A percentile compares a stretch with the other conserved stretches of the same genome.
phyloP scores from a whole-genome alignment of 2,888 invertebrate species.

The Prenolepis imparis region DNA sequence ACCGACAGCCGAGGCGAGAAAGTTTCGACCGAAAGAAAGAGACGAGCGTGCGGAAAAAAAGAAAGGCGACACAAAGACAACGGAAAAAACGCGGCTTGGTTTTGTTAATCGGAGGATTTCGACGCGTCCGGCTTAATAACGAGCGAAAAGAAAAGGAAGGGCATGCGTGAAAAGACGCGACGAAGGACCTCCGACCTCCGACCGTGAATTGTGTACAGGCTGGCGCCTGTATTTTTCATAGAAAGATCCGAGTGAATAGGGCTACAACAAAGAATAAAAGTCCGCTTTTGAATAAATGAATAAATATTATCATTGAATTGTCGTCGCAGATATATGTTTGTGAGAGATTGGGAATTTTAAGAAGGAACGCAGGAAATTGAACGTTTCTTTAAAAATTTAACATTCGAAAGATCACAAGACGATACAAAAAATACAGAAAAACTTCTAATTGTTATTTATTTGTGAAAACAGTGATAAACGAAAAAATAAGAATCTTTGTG shows the following conservation, averaged over 20 bases:
- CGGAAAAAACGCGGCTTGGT: constrained; percentile 68
- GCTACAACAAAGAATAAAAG: constrained; percentile 20
- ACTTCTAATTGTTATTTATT: neutral
- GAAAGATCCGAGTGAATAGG: constrained; percentile 13
- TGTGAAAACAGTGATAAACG: neutral
- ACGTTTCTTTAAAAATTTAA: neutral
- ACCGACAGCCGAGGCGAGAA: constrained; percentile 60
- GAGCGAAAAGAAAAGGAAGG: constrained; percentile 59
- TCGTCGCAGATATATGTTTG: neutral
- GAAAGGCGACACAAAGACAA: constrained; percentile 70
- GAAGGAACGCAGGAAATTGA: neutral
- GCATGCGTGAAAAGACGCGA: constrained; percentile 24
- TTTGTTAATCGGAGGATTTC: constrained; percentile 75
- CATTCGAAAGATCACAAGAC: neutral
- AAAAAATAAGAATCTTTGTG: neutral
- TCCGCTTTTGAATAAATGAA: constrained; percentile 25
- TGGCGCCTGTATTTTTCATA: constrained; percentile 42
- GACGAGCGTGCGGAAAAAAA: constrained; percentile 47
- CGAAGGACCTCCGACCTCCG: constrained; percentile 17
- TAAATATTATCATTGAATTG: constrained; percentile 26
- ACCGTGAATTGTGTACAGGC: constrained; percentile 24
- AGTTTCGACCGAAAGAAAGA: constrained; percentile 70
- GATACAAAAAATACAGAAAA: neutral
- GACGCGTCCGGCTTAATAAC: constrained; percentile 73
- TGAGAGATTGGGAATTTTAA: neutral